Conservation (phyloP, 30 jellyfish, hydroid and myxozoan species). For the Cassiopea andromeda region DNA sequence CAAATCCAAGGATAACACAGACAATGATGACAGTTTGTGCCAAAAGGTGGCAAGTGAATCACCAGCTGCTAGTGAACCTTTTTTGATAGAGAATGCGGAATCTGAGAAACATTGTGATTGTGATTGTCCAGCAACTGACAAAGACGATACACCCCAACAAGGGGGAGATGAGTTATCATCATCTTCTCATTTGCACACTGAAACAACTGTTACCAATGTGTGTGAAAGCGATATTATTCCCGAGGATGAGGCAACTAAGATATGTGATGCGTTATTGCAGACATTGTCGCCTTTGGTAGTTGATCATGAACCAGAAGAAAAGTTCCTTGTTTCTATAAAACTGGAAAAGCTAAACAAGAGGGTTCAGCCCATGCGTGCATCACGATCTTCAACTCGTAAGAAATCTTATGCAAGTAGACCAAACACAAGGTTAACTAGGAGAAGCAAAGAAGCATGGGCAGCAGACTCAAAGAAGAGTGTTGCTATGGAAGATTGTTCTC, state of each 20-base stretch:
- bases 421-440: background rate
- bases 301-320: constrained; percentile 53
- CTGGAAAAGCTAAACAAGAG: constrained; percentile 20
- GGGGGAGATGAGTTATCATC: background rate
- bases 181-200: background rate
- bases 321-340: constrained; percentile 31
- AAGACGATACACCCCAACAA: background rate
- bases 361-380: constrained; percentile 11
- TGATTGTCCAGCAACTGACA: background rate
- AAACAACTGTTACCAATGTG: background rate
- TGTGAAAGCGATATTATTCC: constrained; percentile 64
- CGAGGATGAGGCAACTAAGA: constrained; percentile 64
- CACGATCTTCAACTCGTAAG: constrained; percentile 19
- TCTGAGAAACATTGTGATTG: too few species aligned
- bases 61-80: too few species aligned
- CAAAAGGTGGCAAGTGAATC: background rate
- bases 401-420: background rate
- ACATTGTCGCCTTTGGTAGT: constrained; percentile 27
- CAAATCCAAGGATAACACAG: background rate
- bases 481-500: background rate
- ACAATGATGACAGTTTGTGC: background rate
- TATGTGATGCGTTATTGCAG: constrained; percentile 61
- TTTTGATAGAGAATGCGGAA: too few species aligned
- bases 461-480: background rate
- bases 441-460: background rate